phyloP scores from a whole-genome alignment of 2,888 invertebrate genomes.

The Cryptocheilus praepositus region DNA sequence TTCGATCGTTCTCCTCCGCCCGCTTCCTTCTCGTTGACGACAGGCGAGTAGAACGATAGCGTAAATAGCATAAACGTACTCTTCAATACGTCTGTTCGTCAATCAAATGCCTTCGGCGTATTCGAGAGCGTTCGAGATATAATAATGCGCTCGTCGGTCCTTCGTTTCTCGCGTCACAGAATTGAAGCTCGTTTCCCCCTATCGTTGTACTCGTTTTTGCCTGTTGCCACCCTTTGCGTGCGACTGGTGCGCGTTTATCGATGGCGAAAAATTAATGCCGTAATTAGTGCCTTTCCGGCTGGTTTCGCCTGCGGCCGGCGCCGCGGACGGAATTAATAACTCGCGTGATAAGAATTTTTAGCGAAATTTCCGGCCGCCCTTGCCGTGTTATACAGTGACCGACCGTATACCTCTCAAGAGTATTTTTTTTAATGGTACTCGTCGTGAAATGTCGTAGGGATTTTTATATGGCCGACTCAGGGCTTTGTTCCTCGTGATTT shows the following conservation, averaged over 20 bases:
- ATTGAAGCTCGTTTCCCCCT: neutral
- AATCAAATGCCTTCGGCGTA: slow-evolving; percentile 45
- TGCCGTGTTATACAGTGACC: too few species aligned
- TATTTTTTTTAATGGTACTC: too few species aligned
- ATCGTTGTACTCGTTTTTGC: too few species aligned
- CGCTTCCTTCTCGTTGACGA: slow-evolving; percentile 8
- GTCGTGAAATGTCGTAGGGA: too few species aligned
- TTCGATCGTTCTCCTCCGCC: neutral
- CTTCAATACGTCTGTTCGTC: slow-evolving; percentile 46
- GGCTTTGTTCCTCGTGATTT: too few species aligned
- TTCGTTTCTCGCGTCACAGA: slow-evolving; percentile 36
- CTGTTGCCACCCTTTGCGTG: neutral
- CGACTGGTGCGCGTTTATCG: slow-evolving; percentile 4
- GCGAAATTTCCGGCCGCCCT: too few species aligned
- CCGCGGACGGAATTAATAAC: too few species aligned
- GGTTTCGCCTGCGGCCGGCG: too few species aligned
- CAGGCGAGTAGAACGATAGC: slow-evolving; percentile 39
- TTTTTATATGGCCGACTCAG: too few species aligned
- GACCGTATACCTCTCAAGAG: too few species aligned
- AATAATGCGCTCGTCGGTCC: slow-evolving; percentile 47
- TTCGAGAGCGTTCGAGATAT: slow-evolving; percentile 50
- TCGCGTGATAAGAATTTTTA: too few species aligned
- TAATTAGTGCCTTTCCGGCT: slow-evolving; percentile 23
- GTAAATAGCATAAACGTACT: slow-evolving; percentile 31
- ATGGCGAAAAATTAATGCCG: slow-evolving; percentile 31